Base-by-base conservation (phyloP, 2,113 vertebrate genomes). In the Menidia beryllina region DNA sequence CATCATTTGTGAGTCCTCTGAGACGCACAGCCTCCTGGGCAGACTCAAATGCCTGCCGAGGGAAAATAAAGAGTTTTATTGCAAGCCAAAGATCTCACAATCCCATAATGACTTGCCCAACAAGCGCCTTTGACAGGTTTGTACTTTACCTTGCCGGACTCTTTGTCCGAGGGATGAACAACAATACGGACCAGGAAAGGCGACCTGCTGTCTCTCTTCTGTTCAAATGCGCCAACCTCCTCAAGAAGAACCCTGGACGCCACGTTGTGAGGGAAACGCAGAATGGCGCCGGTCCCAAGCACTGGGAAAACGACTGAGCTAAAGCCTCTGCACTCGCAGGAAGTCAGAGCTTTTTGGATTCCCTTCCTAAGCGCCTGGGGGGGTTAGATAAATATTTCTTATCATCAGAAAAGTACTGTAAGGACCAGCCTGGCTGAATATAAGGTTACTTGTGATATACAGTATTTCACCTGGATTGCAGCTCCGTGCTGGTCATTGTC, bases 221-320 rank as follows among this genome's bases (percentile, higher is more conserved):
- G 27, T 54, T 90, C 75, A 65, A 88, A 88, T 1, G 0, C 0
- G 5, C 24, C 24, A 14, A 91, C 17, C 57, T 88, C 90, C 63
- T 90, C 78, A 57, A 91, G 48, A 1, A 92, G 15, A 39, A 81
- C 52, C 41, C 1, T 74, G 17, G 86, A 57, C 5, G 59, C 90
- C 21, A 77, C 0, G 1, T 11, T 54, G 49, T 86, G 75, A 53
- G 89, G 89, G 30, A 92, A 91, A 15, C 27, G 11, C 3, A 93
- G 60, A 23, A 54, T 41, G 2, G 8, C 14, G 1, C 91, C 90
- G 0, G 83, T 68, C 8, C 91, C 91, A 2, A 92, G 60, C 24
- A 86, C 61, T 0, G 92, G 89, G 47, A 93, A 24, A 4, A 82
- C 82, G 12, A 92, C 72, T 4, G 91, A 92, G 4, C 24, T 34